Evolutionary conservation across 2,888 invertebrate genomes (phyloP).

Genomic region (Argyresthia goedartella): DNA sequence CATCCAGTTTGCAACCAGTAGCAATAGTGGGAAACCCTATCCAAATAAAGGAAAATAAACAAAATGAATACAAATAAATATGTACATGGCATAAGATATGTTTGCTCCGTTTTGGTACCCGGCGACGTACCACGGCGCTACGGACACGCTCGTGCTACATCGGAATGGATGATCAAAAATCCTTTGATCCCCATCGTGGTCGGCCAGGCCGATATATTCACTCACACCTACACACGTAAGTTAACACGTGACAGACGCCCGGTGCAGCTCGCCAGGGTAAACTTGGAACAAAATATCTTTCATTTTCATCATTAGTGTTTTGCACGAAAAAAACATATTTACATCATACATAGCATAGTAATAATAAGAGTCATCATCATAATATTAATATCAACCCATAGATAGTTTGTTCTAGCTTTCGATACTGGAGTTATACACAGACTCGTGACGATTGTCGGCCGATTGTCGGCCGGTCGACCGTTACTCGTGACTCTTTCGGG

Average conservation of each 20-base stretch:
- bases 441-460: too few relatives aligned
- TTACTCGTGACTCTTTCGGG: too few relatives aligned
- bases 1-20: too few relatives aligned
- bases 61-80: too few relatives aligned
- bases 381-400: slow-evolving; percentile 16
- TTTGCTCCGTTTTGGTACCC: slow-evolving; percentile 67
- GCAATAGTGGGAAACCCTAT: too few relatives aligned
- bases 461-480: too few relatives aligned
- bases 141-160: slow-evolving; percentile 58
- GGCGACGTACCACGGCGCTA: slow-evolving; percentile 44
- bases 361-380: too few relatives aligned
- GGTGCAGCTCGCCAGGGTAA: slow-evolving; percentile 40
- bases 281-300: slow-evolving; percentile 69
- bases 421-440: too few relatives aligned
- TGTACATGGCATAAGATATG: too few relatives aligned
- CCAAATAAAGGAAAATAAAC: too few relatives aligned
- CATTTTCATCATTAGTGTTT: slow-evolving; percentile 17
- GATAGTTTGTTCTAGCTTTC: slow-evolving; percentile 71
- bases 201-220: too few relatives aligned
- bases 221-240: slow-evolving; percentile 58
- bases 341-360: too few relatives aligned
- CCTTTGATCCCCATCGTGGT: slow-evolving; percentile 72
- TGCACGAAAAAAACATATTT: slow-evolving; percentile 15
- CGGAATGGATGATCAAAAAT: slow-evolving; percentile 76
- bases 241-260: slow-evolving; percentile 61